Conservation (phyloP, 2,797 vertebrate species). For the Anisognathus igniventris region DNA sequence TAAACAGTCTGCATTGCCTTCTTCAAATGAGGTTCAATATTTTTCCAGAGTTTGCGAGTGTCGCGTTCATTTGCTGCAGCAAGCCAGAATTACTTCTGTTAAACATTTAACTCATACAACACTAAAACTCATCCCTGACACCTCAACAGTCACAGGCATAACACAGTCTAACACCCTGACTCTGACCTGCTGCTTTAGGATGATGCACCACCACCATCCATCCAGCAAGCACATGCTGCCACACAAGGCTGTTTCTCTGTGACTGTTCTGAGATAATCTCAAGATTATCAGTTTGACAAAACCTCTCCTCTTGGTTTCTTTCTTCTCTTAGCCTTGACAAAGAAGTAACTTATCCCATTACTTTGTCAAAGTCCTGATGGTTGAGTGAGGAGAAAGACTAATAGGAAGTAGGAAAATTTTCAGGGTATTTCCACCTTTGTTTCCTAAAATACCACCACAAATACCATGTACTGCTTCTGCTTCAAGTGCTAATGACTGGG, state of each 20-base stretch:
- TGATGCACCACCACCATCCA: not conserved
- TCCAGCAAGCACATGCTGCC: not conserved
- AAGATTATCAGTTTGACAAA: not conserved
- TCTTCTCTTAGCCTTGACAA: not conserved
- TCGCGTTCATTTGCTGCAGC: slow-evolving; percentile 87
- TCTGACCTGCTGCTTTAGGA: not conserved
- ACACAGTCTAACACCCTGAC: not conserved
- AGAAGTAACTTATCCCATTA: not conserved
- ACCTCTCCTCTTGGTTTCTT: not conserved
- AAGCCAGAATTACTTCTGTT: slow-evolving; percentile 9
- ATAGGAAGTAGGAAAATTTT: not conserved
- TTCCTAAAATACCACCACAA: not conserved
- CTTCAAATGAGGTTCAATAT: slow-evolving; percentile 97
- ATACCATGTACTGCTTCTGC: not conserved
- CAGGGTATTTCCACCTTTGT: not conserved
- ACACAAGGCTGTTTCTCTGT: not conserved
- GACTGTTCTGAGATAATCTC: not conserved
- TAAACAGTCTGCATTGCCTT: slow-evolving; percentile 98
- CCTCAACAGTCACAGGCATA: not conserved
- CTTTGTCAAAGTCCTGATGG: not conserved
- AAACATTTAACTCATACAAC: not conserved
- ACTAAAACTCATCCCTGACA: not conserved
- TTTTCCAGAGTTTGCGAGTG: slow-evolving; percentile 92
- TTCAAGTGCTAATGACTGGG: not conserved
- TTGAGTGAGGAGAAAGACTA: not conserved